Evolutionary conservation across 2,113 vertebrate genomes (phyloP).

Genomic region (Turnix velox): DNA sequence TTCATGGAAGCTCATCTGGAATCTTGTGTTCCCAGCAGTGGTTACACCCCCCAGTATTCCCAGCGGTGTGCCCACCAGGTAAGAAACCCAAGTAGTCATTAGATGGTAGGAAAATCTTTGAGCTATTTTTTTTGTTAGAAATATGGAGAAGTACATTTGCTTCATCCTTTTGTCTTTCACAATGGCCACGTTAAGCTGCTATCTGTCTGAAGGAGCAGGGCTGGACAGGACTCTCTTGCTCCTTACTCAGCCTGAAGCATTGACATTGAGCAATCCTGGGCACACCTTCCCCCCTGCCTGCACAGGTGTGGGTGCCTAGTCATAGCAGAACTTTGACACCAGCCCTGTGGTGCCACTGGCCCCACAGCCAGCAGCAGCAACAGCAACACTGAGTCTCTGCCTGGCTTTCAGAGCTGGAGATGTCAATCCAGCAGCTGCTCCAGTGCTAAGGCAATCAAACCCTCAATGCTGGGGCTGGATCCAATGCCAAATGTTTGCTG

Average conservation of each 20-base stretch:
- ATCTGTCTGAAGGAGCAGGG: neutral
- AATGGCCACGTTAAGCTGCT: neutral
- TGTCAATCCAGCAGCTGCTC: neutral
- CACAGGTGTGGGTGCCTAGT: rapidly evolving
- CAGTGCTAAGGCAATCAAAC: neutral
- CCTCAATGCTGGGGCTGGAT: neutral
- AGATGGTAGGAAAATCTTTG: neutral
- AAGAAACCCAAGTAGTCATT: neutral
- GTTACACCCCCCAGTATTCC: neutral
- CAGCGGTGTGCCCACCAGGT: neutral
- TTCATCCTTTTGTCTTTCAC: neutral
- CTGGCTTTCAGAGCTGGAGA: neutral
- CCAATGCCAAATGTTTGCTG: neutral
- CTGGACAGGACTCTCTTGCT: neutral
- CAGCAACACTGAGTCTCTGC: neutral
- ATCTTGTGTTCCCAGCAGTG: neutral
- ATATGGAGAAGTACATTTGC: neutral
- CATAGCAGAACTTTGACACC: neutral
- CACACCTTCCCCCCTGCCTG: neutral
- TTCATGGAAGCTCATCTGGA: neutral
- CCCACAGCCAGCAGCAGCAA: rapidly evolving
- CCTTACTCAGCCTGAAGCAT: neutral
- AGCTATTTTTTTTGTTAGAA: neutral
- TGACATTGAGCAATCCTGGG: neutral
- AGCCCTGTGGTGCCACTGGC: rapidly evolving